Evolutionary conservation across 2,113 vertebrate species (phyloP), one percentile per base, ranked within the genome.

Genomic region (Ophiodon elongatus): DNA sequence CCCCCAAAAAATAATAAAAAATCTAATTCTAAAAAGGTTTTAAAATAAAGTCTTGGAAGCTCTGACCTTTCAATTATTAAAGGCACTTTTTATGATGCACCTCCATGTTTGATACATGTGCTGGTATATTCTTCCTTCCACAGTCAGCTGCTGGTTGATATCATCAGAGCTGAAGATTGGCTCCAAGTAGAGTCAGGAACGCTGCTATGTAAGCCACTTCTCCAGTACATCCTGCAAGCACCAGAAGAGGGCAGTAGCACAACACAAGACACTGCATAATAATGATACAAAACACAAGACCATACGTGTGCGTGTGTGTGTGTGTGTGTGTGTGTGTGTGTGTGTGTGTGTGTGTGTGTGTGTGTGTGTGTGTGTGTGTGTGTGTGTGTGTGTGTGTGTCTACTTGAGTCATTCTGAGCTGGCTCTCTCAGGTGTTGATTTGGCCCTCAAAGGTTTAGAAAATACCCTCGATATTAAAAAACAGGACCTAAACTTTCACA

Each of bases 101-200:
- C 94, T 97, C 97, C 97, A 99, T 21, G 88, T 95, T 54, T 88
- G 83, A 77, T 98, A 97, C 95, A 98, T 94, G 0, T 89, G 92
- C 86, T 96, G 95, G 88, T 97, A 99, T 85, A 83, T 94, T 85
- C 95, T 95, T 74, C 95, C 97, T 90, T 99, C 97, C 65, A 95
- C 82, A 0, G 97, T 97, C 43, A 99, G 94, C 85, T 98, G 97
- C 63, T 95, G 93, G 86, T 94, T 97, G 90, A 98, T 97, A 84
- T 99, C 97, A 73, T 98, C 97, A 7, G 97, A 99, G 71, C 95
- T 96, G 82, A 99, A 99, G 92, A 99, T 97, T 71, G 97, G 96
- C 88, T 99, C 97, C 90, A 99, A 89, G 92, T 97, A 97, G 4
- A 99, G 96, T 98, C 97, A 99, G 64, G 97, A 92, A 6, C 94